Conservation (phyloP, 1,140 invertebrate genomes). For the Tetramorium parvispinum region DNA sequence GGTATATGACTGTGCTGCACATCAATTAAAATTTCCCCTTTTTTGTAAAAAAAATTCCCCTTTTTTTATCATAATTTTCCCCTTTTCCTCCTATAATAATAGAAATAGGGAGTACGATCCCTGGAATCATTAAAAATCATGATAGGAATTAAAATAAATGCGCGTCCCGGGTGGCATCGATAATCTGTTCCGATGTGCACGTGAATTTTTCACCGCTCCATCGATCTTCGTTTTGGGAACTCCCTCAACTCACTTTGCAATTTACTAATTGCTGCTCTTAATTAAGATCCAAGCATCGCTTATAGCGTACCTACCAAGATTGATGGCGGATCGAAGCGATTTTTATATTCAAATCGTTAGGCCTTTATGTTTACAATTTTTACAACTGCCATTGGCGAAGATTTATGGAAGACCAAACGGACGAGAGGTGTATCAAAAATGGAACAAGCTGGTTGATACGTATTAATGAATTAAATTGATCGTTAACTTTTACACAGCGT, state of each 20-base stretch:
- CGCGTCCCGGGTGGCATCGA: slow-evolving; percentile 25
- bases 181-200: slow-evolving; percentile 20
- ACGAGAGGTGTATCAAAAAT: background rate
- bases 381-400: background rate
- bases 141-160: slow-evolving; percentile 38
- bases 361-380: background rate
- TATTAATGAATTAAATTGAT: slow-evolving; percentile 33
- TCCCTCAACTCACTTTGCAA: slow-evolving; percentile 32
- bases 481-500: slow-evolving; percentile 16
- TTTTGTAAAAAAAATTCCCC: no score
- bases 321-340: slow-evolving; percentile 16
- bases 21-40: no score
- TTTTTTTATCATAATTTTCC: no score
- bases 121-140: slow-evolving; percentile 52
- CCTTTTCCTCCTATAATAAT: no score
- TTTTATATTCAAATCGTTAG: slow-evolving; percentile 27
- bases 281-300: slow-evolving; percentile 28
- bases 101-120: no score
- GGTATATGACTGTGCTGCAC: no score
- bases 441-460: background rate
- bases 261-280: slow-evolving; percentile 56
- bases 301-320: background rate
- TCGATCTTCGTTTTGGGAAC: slow-evolving; percentile 20
- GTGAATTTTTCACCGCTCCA: slow-evolving; percentile 52
- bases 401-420: background rate